Conservation (phyloP, 2,888 invertebrate species). For the Parnassius smintheus region DNA sequence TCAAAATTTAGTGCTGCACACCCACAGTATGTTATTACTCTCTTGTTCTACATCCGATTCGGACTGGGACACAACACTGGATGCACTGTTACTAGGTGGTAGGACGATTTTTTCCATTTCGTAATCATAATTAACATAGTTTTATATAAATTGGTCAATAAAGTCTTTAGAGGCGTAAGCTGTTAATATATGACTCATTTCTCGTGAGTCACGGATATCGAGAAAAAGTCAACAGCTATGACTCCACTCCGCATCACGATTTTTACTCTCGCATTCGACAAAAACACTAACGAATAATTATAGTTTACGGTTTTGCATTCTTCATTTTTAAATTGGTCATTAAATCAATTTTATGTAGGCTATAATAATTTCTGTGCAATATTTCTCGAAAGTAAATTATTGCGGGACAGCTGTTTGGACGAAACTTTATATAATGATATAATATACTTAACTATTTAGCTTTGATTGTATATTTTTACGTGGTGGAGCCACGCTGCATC, state of each 20-base stretch:
- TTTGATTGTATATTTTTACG: no score
- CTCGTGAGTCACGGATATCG: conserved; percentile 43
- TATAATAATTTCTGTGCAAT: conserved; percentile 6
- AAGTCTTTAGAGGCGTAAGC: conserved; percentile 42
- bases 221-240: conserved; percentile 46
- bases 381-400: conserved; percentile 12
- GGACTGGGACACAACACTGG: no score
- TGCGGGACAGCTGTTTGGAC: background rate
- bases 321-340: background rate
- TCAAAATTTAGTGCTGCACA: no score
- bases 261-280: conserved; percentile 10
- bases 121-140: conserved; percentile 29
- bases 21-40: no score
- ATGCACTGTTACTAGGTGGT: no score
- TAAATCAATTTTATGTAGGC: background rate
- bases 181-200: conserved; percentile 40
- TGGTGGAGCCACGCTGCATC: no score
- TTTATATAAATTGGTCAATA: conserved; percentile 44
- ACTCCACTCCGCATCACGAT: conserved; percentile 25
- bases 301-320: conserved; percentile 13
- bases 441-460: no score
- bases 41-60: no score
- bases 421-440: no score
- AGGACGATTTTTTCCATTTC: background rate
- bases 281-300: conserved; percentile 28